Conservation (phyloP, 37 sponge, comb jelly and placozoan species). For the Ianthella basta region DNA sequence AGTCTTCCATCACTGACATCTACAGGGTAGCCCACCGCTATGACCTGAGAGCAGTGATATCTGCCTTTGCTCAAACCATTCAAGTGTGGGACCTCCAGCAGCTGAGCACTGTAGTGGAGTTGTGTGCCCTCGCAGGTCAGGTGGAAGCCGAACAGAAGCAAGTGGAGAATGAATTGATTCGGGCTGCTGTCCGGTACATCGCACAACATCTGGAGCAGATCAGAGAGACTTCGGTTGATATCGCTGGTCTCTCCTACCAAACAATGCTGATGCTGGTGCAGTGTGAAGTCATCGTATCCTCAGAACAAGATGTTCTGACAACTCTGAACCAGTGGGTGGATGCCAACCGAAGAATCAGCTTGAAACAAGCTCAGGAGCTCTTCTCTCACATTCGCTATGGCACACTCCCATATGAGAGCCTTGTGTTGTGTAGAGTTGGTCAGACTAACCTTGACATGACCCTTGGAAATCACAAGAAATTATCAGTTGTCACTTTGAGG, state of each 20-base stretch:
- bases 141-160: too few species aligned
- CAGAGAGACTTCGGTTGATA: too few species aligned
- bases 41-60: background rate
- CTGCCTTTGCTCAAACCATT: too few species aligned
- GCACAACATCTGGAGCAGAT: too few species aligned
- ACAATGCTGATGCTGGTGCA: background rate
- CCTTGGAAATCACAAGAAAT: background rate
- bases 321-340: background rate
- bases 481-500: background rate
- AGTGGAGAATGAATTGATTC: too few species aligned
- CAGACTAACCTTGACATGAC: background rate
- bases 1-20: background rate
- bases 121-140: too few species aligned
- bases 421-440: background rate
- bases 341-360: background rate
- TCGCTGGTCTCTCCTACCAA: too few species aligned
- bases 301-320: background rate
- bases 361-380: background rate
- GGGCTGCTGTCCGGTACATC: too few species aligned
- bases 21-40: conserved; percentile 1
- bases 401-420: background rate
- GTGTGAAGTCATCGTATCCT: background rate
- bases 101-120: too few species aligned
- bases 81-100: too few species aligned
- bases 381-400: background rate